A percentile compares a stretch with the other conserved stretches of the same genome.
Conservation (phyloP, 2,888 invertebrate species). For the Formica aserva region DNA sequence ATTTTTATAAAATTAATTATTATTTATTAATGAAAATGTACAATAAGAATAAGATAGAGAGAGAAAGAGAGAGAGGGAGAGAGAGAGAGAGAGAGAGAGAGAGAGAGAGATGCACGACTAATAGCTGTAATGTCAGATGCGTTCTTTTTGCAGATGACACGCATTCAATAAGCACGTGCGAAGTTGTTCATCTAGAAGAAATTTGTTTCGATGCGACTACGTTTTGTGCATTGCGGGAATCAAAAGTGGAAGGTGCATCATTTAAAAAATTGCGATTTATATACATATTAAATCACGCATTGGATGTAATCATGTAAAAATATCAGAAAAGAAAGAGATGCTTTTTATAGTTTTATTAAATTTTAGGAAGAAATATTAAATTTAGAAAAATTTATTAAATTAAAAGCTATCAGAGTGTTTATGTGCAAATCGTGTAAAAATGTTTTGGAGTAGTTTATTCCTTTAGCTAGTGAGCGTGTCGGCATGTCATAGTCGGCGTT, state of each 20-base stretch:
- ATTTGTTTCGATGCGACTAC: constrained; percentile 69
- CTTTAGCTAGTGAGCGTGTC: constrained; percentile 7
- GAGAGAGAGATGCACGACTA: not conserved
- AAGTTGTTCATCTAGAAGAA: constrained; percentile 65
- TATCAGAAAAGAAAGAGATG: not conserved
- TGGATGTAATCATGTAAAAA: not conserved
- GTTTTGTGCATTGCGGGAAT: constrained; percentile 43
- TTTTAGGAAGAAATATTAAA: not conserved
- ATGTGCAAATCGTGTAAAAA: constrained; percentile 16
- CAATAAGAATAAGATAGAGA: not conserved
- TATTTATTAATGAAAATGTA: not conserved
- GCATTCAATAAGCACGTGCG: constrained; percentile 65
- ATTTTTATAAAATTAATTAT: not conserved
- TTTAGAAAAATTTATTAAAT: not conserved
- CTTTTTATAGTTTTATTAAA: not conserved
- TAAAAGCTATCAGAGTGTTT: not conserved
- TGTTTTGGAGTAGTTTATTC: not conserved
- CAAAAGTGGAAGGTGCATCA: constrained; percentile 37
- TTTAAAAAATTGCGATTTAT: constrained; percentile 69
- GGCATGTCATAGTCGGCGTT: constrained; percentile 36
- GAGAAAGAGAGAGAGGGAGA: no score
- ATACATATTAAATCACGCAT: constrained; percentile 52
- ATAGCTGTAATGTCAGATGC: not conserved
- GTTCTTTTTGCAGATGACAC: not conserved
- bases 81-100: no score